A percentile compares a stretch with the other conserved stretches of the same genome.
Conservation (phyloP, 2,888 invertebrate species). For the Priocnemis perturbator region DNA sequence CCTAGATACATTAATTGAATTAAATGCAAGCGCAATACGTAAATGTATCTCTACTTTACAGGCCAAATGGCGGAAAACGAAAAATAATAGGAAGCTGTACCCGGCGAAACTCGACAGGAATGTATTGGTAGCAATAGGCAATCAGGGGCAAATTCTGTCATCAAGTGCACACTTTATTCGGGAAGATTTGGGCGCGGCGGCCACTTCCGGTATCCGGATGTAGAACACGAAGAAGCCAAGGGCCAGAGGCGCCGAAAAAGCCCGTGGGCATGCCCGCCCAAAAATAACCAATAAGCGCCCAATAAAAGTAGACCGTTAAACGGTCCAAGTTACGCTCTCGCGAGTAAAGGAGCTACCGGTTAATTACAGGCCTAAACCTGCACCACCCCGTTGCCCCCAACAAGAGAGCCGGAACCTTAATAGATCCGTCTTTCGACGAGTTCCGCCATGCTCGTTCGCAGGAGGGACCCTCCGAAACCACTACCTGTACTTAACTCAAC, state of each 20-base stretch:
- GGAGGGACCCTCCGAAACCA: not conserved
- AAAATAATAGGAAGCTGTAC: too few relatives aligned
- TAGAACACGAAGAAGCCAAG: conserved; percentile 32
- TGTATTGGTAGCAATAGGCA: too few relatives aligned
- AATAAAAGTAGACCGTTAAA: conserved; percentile 70
- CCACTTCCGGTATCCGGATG: conserved; percentile 68
- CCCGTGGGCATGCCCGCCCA: conserved; percentile 50
- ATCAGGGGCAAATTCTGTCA: too few relatives aligned
- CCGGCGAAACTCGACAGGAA: too few relatives aligned
- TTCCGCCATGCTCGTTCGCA: not conserved
- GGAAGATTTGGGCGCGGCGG: conserved; percentile 18
- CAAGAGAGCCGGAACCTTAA: conserved; percentile 49
- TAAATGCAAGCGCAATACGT: too few relatives aligned
- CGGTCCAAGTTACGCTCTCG: conserved; percentile 59
- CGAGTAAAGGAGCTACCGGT: conserved; percentile 74
- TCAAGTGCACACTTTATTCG: too few relatives aligned
- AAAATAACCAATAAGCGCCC: conserved; percentile 74
- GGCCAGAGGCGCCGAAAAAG: conserved; percentile 52
- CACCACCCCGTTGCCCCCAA: conserved; percentile 44
- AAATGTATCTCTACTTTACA: not conserved
- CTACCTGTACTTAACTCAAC: not conserved
- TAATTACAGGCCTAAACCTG: conserved; percentile 73
- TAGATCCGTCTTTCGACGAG: conserved; percentile 69
- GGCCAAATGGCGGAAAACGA: too few relatives aligned
- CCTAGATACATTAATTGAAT: too few relatives aligned